These are phyloP conservation scores for Glaucidium brasilianum DNA, from an alignment of 2,113 vertebrate genomes.

Conservation along the genomic window DNA sequence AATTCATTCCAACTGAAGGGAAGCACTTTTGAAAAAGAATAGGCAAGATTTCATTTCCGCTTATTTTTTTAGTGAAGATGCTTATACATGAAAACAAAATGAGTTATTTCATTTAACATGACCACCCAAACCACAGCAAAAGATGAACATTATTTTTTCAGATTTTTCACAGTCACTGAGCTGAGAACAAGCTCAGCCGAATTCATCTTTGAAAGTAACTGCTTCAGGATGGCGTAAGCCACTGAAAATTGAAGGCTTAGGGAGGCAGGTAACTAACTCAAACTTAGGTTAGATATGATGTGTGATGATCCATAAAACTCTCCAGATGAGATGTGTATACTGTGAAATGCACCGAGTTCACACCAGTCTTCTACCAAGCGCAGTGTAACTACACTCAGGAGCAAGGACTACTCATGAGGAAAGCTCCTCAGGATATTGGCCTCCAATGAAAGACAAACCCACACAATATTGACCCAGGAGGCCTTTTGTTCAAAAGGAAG, in stretches of 20 bases:
- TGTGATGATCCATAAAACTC: background rate
- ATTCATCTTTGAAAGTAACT: background rate
- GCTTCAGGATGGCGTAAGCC: background rate
- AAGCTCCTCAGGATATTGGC: background rate
- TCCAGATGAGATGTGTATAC: background rate
- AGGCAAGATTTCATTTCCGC: background rate
- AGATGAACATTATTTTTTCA: background rate
- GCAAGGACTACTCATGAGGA: background rate
- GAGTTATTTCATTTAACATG: background rate
- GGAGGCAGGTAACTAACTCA: background rate
- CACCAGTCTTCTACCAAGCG: rapidly evolving
- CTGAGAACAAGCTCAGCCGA: background rate
- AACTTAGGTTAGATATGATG: background rate
- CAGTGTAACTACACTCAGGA: background rate
- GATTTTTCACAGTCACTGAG: background rate
- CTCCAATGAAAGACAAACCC: background rate
- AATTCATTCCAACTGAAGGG: background rate
- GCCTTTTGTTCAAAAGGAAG: background rate
- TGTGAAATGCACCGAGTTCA: background rate
- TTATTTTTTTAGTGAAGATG: background rate
- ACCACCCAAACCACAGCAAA: background rate
- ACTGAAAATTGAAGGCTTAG: conserved; percentile 20
- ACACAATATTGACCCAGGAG: background rate
- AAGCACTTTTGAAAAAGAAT: background rate
- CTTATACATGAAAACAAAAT: background rate